Base-by-base conservation (phyloP, 2,113 vertebrate species). In the Regulus satrapa region DNA sequence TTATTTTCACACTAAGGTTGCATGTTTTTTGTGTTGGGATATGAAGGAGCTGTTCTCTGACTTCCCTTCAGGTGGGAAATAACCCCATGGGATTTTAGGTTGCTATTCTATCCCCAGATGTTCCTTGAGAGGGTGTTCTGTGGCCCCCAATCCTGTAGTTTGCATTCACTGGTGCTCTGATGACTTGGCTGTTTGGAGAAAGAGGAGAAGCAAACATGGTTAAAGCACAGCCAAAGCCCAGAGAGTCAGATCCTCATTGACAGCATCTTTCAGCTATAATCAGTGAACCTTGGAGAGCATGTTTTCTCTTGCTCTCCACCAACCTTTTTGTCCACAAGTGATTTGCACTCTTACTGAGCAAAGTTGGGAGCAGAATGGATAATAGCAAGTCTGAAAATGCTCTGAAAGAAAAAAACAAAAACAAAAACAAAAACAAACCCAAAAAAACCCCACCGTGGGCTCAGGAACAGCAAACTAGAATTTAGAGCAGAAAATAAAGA, bases 251-350 rank as follows among this genome's bases (percentile, higher is more conserved):
- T 48, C 64, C 85, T 95, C 91, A 76, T 92, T 94, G 94, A 58
- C 85, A 90, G 10, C 38, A 76, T 77, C 94, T 95, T 69, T 94
- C 87, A 88, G 84, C 75, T 51, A 55, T 55, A 63, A 90, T 94
- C 89, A 85, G 54, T 26, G 46, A 68, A 55, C 85, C 89, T 92
- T 12, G 17, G 92, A 96, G 94, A 94, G 84, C 87, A 71, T 69
- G 85, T 79, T 92, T 91, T 85, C 80, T 93, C 92, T 95, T 94
- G 89, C 82, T 96, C 55, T 76, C n/a, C 8, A 48, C 43, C 88
- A 94, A 63, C 94, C 89, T 88, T 62, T 82, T 55, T 95, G 71
- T 82, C 67, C 11, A 15, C 67, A 76, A 94, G 89, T 93, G 85
- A 83, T 93, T 92, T 95, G 66, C 86, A 64, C 55, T 79, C 89